phyloP scores from a whole-genome alignment of 2,888 invertebrate species.

The Julus scanicus region DNA sequence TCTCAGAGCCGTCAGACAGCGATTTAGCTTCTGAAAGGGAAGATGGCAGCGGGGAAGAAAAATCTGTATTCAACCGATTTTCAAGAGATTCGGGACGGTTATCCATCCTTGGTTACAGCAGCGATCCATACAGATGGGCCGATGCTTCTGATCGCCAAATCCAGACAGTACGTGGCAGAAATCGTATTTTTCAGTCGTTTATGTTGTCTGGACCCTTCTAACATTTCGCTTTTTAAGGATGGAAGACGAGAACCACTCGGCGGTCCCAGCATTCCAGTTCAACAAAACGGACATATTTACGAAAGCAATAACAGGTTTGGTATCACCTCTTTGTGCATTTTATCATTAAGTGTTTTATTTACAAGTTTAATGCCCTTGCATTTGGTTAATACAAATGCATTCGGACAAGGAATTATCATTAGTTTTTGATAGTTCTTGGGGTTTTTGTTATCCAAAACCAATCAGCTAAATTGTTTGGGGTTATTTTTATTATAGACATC shows the following conservation, averaged over 20 bases:
- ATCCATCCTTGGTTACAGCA: conserved; percentile 82
- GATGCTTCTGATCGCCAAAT: conserved; percentile 79
- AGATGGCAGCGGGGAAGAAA: conserved; percentile 57
- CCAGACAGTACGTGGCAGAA: conserved; percentile 53
- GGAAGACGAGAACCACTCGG: conserved; percentile 61
- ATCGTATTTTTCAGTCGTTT: not conserved
- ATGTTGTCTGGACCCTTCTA: not conserved
- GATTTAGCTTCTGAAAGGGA: conserved; percentile 55
- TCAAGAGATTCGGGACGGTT: conserved; percentile 75
- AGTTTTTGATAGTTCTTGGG: not conserved
- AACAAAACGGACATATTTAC: not conserved
- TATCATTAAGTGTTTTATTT: not conserved
- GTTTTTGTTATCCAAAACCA: not conserved
- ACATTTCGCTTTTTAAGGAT: conserved; percentile 8
- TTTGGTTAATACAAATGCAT: not conserved
- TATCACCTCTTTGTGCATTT: not conserved
- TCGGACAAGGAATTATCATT: not conserved
- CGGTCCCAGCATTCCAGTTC: conserved; percentile 48
- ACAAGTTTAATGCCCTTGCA: conserved; percentile 3
- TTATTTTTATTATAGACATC: conserved; percentile 57
- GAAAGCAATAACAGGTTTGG: conserved; percentile 24
- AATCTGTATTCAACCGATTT: conserved; percentile 62
- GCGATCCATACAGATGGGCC: conserved; percentile 75
- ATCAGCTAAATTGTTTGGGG: not conserved
- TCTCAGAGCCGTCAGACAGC: conserved; percentile 52